Evolutionary conservation across 2,888 invertebrate genomes (phyloP).

Genomic region (Zootermopsis nevadensis): DNA sequence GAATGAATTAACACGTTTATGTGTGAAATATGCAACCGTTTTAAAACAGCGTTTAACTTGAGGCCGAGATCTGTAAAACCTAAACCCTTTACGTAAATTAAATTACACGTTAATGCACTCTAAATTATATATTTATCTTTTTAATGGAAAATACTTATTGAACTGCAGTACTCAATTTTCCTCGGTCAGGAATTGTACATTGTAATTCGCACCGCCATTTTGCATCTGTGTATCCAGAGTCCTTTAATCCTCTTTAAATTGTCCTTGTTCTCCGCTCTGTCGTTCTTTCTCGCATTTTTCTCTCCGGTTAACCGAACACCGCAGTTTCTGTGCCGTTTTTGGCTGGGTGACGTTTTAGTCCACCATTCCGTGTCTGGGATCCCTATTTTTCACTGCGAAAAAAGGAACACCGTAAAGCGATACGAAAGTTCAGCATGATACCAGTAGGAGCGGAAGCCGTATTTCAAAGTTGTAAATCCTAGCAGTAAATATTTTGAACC

Average conservation of each 20-base stretch:
- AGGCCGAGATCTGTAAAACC: no score
- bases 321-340: background rate
- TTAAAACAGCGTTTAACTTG: no score
- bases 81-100: no score
- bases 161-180: background rate
- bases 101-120: no score
- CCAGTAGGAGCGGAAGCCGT: background rate
- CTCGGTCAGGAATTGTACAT: background rate
- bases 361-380: background rate
- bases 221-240: constrained; percentile 29
- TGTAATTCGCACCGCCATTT: constrained; percentile 29
- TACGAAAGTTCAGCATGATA: background rate
- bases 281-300: background rate
- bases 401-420: background rate
- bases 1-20: no score
- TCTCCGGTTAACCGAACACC: constrained; percentile 9
- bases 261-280: background rate
- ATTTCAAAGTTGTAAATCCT: constrained; percentile 27
- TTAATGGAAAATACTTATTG: background rate
- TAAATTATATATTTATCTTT: no score
- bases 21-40: no score
- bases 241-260: constrained; percentile 36
- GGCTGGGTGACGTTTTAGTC: background rate
- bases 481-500: constrained; percentile 25
- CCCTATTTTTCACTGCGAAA: background rate